These are phyloP conservation scores for Ammodramus savannarum DNA, from an alignment of 2,113 vertebrate genomes.

Conservation along the genomic window DNA sequence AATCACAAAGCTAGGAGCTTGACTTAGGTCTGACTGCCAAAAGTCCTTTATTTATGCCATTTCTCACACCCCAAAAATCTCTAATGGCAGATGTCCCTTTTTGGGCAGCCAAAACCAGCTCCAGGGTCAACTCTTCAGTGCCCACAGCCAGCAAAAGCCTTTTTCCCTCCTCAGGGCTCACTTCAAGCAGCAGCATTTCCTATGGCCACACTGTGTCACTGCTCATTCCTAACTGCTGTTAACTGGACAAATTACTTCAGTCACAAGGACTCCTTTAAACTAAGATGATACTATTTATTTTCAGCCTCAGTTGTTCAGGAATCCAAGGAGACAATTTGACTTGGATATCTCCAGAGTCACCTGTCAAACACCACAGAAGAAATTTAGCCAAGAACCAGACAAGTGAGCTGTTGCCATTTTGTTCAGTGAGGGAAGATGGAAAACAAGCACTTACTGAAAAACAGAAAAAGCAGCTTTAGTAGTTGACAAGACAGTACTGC, in stretches of 20 bases:
- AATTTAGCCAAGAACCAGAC: background rate
- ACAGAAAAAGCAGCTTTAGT: background rate
- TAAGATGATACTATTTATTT: background rate
- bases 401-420: conserved; percentile 22
- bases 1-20: background rate
- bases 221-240: background rate
- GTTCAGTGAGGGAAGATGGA: background rate
- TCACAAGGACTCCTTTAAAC: background rate
- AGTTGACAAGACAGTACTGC: background rate
- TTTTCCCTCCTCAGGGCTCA: background rate
- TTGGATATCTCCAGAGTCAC: background rate
- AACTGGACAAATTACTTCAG: background rate
- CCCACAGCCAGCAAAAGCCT: background rate
- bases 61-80: background rate
- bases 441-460: background rate
- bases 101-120: background rate
- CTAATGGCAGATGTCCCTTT: background rate
- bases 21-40: background rate
- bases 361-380: background rate
- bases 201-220: background rate
- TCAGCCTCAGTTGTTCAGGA: background rate
- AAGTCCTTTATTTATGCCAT: background rate
- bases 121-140: background rate
- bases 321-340: background rate
- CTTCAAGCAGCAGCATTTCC: background rate